A percentile compares a stretch with the other conserved stretches of the same genome.
Evolutionary conservation across 1,140 invertebrate species (phyloP).

Genomic region (Himalopsyche phryganea): DNA sequence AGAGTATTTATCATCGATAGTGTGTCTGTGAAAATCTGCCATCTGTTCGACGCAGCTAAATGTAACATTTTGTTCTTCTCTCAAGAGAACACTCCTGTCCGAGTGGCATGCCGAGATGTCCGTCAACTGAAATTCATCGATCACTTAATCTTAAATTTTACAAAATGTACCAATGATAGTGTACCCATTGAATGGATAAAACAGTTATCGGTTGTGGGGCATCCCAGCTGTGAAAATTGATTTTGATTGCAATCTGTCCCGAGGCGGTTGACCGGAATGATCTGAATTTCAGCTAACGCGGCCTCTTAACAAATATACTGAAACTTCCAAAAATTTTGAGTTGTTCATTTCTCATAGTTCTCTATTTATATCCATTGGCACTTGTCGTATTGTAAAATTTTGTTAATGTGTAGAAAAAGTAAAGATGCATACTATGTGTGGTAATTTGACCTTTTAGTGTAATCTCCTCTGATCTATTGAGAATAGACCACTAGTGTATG

Average conservation of each 20-base stretch:
- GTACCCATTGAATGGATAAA: not conserved
- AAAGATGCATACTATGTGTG: conserved; percentile 14
- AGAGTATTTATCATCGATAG: conserved; percentile 20
- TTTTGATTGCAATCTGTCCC: not conserved
- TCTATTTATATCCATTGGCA: conserved; percentile 23
- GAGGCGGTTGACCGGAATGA: not conserved
- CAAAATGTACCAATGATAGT: not conserved
- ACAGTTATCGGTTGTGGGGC: no score
- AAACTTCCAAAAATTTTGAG: conserved; percentile 19
- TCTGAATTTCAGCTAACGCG: conserved; percentile 16
- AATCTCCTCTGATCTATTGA: conserved; percentile 6
- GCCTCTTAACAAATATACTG: conserved; percentile 21
- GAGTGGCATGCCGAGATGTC: not conserved
- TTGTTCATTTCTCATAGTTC: conserved; percentile 3
- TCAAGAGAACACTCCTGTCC: not conserved
- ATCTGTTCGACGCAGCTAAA: conserved; percentile 31
- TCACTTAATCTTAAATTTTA: not conserved
- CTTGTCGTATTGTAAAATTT: conserved; percentile 19
- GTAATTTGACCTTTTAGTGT: conserved; percentile 6
- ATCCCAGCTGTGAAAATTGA: no score
- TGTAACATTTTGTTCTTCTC: conserved; percentile 12
- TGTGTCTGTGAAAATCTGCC: conserved; percentile 30
- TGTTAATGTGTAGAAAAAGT: conserved; percentile 17
- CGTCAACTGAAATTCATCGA: conserved; percentile 11
- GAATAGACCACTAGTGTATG: conserved; percentile 18